Evolutionary conservation across 2,888 invertebrate genomes (phyloP), one percentile per base, ranked within the genome.

Genomic region (Drosophila prolongata): DNA sequence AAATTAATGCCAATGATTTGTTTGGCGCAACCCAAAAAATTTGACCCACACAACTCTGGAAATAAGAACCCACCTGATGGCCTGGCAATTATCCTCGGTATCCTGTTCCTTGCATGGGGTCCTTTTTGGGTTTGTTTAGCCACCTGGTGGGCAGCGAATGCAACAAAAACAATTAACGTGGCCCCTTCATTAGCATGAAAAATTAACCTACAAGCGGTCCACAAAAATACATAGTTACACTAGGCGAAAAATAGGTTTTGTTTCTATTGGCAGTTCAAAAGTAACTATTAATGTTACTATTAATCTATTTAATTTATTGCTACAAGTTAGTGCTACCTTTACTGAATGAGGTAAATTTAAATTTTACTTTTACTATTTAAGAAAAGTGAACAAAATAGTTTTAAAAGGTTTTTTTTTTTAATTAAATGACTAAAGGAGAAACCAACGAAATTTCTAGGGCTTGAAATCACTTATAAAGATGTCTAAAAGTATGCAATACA

Each of bases 1-100:
- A 68, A 76, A 82, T 80, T 76, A 66, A 76, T 71, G 68, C 60
- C 68, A 68, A 78, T 62, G 67, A 75, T 83, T 78, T 80, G 71
- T 71, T 71, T 37, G 19, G 53, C 37, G 19, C 27, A 13, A n/a
- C 50, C 42, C 58, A 44, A 56, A 54, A 54, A 11, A 35, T 34
- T 34, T 35, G 35, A 49, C 34, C 49, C 49, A 46, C 13, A 27
- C 10, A 43, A 19, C 11, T 11, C 16, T 1, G 44, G 10, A 34
- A 44, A 24, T 54, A 35, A 13, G 11, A 35, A 11, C 16, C 16
- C 61, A 53, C 34, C 53, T 65, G 64, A 66, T 66, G 53, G 65
- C 55, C 66, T 19, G 30, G 49, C 66, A 57, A 66, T 57, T 67
- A 67, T 67, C 67, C 67, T 42, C 44, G 16, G 49, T 35, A 49